These are phyloP conservation scores for Naja naja DNA, from an alignment of 2,113 vertebrate genomes.

Conservation along the genomic window DNA sequence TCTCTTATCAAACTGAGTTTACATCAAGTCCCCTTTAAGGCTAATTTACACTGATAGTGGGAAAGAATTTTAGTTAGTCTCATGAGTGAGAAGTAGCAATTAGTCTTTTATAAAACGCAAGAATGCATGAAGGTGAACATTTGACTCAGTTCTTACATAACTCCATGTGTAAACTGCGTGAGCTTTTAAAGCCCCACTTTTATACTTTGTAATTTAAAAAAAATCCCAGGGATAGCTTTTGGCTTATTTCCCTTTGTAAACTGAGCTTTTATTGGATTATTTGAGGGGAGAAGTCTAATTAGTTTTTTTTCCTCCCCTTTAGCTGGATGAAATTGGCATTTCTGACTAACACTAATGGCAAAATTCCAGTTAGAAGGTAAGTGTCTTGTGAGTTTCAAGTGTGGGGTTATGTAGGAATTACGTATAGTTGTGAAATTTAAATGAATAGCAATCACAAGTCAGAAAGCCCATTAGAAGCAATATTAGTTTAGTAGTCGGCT, in stretches of 20 bases:
- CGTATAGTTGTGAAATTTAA: background rate
- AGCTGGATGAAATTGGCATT: constrained; percentile 99
- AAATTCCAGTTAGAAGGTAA: constrained; percentile 97
- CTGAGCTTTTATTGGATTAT: background rate
- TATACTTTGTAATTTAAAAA: background rate
- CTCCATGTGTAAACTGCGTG: background rate
- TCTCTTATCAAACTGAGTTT: background rate
- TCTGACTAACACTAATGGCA: constrained; percentile 91
- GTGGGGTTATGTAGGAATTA: background rate
- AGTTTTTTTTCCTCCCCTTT: constrained; percentile 51
- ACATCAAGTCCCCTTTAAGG: background rate
- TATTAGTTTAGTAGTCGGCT: background rate
- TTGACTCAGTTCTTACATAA: background rate
- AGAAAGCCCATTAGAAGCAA: background rate
- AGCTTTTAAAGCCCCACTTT: background rate
- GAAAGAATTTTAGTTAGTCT: background rate
- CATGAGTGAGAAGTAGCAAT: background rate
- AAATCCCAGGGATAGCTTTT: background rate
- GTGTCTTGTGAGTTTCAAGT: background rate
- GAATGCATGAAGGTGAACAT: background rate
- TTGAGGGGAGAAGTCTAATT: background rate
- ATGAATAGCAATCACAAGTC: background rate
- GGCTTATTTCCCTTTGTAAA: background rate
- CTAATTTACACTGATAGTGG: background rate
- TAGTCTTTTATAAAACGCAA: background rate